Conservation (phyloP, 2,113 vertebrate species). For the Corythornis vintsioides region DNA sequence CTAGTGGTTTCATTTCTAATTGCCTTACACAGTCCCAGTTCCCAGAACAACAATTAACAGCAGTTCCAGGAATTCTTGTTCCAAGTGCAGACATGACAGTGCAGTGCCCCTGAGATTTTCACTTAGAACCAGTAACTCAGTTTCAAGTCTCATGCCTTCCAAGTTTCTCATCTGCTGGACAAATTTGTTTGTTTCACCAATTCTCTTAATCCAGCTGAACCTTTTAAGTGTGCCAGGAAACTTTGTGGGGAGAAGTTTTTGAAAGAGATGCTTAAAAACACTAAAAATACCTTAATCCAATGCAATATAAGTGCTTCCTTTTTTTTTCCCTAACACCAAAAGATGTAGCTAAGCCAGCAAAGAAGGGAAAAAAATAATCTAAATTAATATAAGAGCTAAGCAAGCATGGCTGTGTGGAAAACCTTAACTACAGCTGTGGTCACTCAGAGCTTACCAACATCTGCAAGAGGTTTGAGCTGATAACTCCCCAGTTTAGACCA, state of each 20-base stretch:
- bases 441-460: not conserved
- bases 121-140: not conserved
- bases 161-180: not conserved
- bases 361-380: not conserved
- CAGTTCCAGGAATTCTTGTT: not conserved
- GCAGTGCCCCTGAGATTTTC: not conserved
- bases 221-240: rapidly evolving
- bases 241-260: not conserved
- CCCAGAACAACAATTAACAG: not conserved
- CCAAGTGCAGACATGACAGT: not conserved
- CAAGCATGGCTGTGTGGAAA: not conserved
- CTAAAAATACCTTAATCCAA: not conserved
- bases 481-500: not conserved
- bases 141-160: not conserved
- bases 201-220: not conserved
- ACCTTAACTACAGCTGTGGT: not conserved
- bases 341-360: not conserved
- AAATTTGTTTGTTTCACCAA: not conserved
- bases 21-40: not conserved
- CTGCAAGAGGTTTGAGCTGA: not conserved
- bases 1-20: not conserved
- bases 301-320: not conserved
- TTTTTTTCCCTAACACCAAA: not conserved
- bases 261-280: not conserved
- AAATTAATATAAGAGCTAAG: not conserved